Conservation (phyloP, 2,888 invertebrate genomes). For the Cephalotes varians region DNA sequence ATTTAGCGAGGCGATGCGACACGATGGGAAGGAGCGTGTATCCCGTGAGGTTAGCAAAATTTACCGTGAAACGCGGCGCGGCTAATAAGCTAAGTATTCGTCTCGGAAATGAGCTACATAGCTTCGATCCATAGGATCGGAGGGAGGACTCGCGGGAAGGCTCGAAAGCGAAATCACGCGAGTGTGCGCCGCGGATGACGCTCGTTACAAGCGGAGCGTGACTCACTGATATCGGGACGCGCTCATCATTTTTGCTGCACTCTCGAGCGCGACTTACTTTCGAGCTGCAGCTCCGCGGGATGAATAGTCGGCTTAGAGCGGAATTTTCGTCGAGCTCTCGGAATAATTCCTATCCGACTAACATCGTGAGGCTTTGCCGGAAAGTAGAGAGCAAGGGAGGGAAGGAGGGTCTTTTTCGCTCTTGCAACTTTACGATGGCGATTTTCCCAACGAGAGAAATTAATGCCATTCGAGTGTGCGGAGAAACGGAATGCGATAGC, state of each 20-base stretch:
- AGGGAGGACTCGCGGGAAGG: not conserved
- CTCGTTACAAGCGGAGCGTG: slow-evolving; percentile 14
- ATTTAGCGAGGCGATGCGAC: slow-evolving; percentile 1
- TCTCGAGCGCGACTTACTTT: slow-evolving; percentile 27
- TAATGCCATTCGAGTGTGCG: not conserved
- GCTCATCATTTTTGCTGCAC: slow-evolving; percentile 37
- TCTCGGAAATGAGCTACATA: slow-evolving; percentile 19
- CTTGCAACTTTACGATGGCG: slow-evolving; percentile 1
- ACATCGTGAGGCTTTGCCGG: slow-evolving; percentile 19
- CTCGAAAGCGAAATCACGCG: slow-evolving; percentile 32
- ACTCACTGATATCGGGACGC: slow-evolving; percentile 24
- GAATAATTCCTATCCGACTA: slow-evolving; percentile 41
- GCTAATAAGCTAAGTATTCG: slow-evolving; percentile 52
- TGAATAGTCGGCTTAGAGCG: slow-evolving; percentile 39
- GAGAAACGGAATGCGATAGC: not conserved
- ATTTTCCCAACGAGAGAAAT: too few relatives aligned
- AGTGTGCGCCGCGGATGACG: slow-evolving; percentile 12
- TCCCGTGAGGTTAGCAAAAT: slow-evolving; percentile 43
- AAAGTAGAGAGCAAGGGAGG: not conserved
- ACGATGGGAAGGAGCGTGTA: not conserved
- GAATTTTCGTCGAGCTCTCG: slow-evolving; percentile 41
- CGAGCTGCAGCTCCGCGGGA: slow-evolving; percentile 32
- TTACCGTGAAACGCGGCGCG: slow-evolving; percentile 37
- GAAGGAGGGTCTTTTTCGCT: not conserved
- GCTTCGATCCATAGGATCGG: not conserved